Evolutionary conservation across 2,113 vertebrate genomes (phyloP), one percentile per base, ranked within the genome.

Genomic region (Zosterops borbonicus): DNA sequence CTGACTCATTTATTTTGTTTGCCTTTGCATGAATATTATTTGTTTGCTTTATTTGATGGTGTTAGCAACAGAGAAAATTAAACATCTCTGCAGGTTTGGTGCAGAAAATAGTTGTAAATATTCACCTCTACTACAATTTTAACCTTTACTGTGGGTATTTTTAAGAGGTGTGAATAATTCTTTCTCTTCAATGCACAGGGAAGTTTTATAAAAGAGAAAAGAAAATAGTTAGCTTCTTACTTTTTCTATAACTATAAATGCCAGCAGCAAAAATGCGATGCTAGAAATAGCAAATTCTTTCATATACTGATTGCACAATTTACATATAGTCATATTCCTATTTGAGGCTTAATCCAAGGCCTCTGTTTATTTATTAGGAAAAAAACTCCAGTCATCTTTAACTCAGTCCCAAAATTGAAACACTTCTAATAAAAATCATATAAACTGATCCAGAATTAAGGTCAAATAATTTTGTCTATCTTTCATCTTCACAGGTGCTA

Each of bases 1-100:
- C 62, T 96, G 64, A 94, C 92, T 97, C 63, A 95, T 94, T 97
- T 90, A 94, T 96, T 97, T 97, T 96, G 77, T 96, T 97, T 97
- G 73, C 17, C 27, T 96, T 92, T 93, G 25, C 56, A 90, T 77
- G 33, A 83, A 84, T 90, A 59, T 80, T 97, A 75, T 47, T 96
- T 95, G 84, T 93, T 95, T 94, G 77, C 42, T 93, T 92, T 95
- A 95, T 80, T 75, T 78, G 74, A 68, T 83, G 28, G 15, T 93
- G 29, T n/a, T 92, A 86, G 24, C 75, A 94, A 76, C 50, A 94
- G 58, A 70, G 70, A 79, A 95, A 89, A 70, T 89, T 55, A 93
- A 96, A 92, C 47, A 83, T 53, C 50, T 95, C 71, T 60, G 39
- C 52, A 87, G 23, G 49, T 91, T 67, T 63, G 31, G 28, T 91